phyloP scores from a whole-genome alignment of 2,888 invertebrate genomes.

The Lycaena phlaeas region DNA sequence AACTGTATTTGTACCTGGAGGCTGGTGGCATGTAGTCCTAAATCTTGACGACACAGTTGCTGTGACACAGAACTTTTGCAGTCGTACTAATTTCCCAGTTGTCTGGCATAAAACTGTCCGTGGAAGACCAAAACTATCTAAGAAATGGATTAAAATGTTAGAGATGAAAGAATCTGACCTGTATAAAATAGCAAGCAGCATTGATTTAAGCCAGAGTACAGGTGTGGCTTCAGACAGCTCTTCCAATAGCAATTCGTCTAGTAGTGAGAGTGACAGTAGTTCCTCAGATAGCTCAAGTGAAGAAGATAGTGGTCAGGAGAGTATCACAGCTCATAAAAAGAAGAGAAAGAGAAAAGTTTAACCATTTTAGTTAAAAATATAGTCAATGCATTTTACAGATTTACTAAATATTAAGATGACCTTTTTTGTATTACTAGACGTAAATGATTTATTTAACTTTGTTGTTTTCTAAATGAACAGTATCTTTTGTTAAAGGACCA shows the following conservation, averaged over 20 bases:
- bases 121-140: conserved; percentile 95
- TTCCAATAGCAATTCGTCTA: conserved; percentile 88
- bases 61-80: conserved; percentile 98
- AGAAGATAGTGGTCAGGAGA: conserved; percentile 90
- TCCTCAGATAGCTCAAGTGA: conserved; percentile 71
- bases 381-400: conserved; percentile 1
- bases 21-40: conserved; percentile 99
- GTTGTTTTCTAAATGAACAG: conserved; percentile 35
- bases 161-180: conserved; percentile 83
- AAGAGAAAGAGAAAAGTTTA: conserved; percentile 77
- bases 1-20: conserved; percentile 98
- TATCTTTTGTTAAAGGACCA: conserved; percentile 22
- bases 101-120: conserved; percentile 99
- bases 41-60: conserved; percentile 97
- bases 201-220: conserved; percentile 88
- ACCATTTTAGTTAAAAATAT: conserved; percentile 38
- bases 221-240: conserved; percentile 97
- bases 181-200: conserved; percentile 83
- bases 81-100: conserved; percentile 95
- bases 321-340: conserved; percentile 87
- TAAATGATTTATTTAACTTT: conserved; percentile 36
- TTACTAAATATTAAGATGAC: conserved; percentile 21
- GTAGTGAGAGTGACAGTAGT: conserved; percentile 75
- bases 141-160: conserved; percentile 87
- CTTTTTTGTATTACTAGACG: conserved; percentile 54